Percentiles rank a stretch among this genome's conserved stretches.
Conservation (phyloP, 2,113 vertebrate genomes). For the Sinocyclocheilus anophthalmus region DNA sequence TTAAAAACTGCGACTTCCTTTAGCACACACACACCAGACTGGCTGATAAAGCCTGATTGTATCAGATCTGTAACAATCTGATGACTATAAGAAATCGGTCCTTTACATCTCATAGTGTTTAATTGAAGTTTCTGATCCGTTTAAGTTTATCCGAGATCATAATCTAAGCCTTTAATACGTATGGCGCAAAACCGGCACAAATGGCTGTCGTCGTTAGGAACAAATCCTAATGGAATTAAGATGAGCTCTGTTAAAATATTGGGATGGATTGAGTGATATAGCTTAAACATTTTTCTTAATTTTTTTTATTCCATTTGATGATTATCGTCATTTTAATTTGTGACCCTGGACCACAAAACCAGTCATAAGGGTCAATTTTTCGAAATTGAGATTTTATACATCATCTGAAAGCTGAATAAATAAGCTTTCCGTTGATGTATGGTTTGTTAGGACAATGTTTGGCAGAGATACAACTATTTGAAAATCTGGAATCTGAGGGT, state of each 20-base stretch:
- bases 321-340: too few species aligned
- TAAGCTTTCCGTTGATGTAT: too few species aligned
- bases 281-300: background rate
- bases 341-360: too few species aligned
- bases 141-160: constrained; percentile 47
- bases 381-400: too few species aligned
- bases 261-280: background rate
- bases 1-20: background rate
- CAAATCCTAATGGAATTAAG: constrained; percentile 26
- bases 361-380: too few species aligned
- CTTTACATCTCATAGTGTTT: constrained; percentile 31
- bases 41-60: constrained; percentile 10
- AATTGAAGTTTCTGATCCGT: constrained; percentile 35
- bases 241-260: background rate
- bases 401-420: too few species aligned
- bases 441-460: too few species aligned
- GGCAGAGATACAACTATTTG: too few species aligned
- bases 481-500: too few species aligned
- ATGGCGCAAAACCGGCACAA: constrained; percentile 13
- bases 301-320: too few species aligned
- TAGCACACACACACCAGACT: constrained; percentile 5
- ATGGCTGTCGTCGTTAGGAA: constrained; percentile 13
- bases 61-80: constrained; percentile 33
- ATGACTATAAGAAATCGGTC: constrained; percentile 28
- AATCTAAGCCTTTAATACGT: constrained; percentile 30